Evolutionary conservation across 2,113 vertebrate species (phyloP).

Genomic region (Phyllostomus discolor): DNA sequence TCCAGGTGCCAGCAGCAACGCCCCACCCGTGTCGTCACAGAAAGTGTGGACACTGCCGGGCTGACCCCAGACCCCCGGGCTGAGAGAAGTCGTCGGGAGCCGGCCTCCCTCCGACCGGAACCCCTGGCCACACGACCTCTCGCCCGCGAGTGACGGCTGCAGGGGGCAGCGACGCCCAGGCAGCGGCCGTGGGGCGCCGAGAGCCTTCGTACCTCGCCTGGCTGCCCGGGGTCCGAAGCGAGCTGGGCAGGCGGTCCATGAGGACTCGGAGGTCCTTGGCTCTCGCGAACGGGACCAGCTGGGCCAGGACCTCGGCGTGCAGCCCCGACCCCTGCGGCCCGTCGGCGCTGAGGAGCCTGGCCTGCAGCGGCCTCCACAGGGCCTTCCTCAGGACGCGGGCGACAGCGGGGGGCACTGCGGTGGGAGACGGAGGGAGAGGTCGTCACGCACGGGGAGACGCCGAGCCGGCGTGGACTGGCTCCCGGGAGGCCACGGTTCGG

Average conservation of each 20-base stretch:
- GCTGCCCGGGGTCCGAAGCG: constrained; percentile 77
- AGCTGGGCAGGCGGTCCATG: constrained; percentile 76
- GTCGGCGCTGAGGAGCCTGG: constrained; percentile 59
- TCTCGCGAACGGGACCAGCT: constrained; percentile 81
- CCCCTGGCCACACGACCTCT: no score
- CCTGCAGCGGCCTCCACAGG: constrained; percentile 82
- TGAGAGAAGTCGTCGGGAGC: not conserved
- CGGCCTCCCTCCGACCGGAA: fast-evolving
- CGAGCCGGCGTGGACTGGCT: fast-evolving
- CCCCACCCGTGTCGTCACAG: fast-evolving
- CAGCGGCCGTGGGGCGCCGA: fast-evolving
- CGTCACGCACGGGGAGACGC: fast-evolving
- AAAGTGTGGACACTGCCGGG: not conserved
- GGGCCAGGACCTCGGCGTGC: constrained; percentile 78
- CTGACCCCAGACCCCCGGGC: no score
- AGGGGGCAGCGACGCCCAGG: not conserved
- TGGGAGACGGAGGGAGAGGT: not conserved
- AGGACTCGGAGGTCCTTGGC: constrained; percentile 75
- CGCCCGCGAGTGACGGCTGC: fast-evolving
- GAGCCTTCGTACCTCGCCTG: constrained; percentile 81
- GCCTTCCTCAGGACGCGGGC: constrained; percentile 78
- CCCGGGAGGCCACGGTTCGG: fast-evolving
- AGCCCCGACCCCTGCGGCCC: not conserved
- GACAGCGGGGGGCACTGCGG: constrained; percentile 82
- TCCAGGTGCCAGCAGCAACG: not conserved